Conservation (phyloP, 2,797 vertebrate species). For the Ciconia nigra region DNA sequence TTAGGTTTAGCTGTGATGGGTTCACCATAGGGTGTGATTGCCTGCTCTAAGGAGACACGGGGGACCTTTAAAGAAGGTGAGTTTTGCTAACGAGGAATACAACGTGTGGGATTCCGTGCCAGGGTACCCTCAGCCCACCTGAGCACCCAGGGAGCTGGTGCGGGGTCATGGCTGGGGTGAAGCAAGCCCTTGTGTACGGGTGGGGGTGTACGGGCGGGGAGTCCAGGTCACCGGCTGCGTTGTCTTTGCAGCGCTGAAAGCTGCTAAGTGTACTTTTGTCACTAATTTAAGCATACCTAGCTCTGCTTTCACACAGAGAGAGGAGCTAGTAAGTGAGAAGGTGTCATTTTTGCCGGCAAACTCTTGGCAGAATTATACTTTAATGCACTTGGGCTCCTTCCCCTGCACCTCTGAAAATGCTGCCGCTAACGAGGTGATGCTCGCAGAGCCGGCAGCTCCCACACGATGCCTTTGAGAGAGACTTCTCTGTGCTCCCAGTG, state of each 20-base stretch:
- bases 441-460: not conserved
- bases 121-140: not conserved
- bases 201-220: rapidly evolving
- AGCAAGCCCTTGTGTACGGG: not conserved
- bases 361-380: not conserved
- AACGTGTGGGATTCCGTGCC: rapidly evolving
- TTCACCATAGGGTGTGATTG: not conserved
- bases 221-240: rapidly evolving
- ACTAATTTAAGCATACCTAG: not conserved
- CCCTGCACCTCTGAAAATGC: not conserved
- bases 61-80: not conserved
- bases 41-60: not conserved
- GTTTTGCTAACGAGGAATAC: not conserved
- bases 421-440: rapidly evolving
- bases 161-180: not conserved
- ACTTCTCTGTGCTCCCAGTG: not conserved
- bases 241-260: not conserved
- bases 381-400: not conserved
- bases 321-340: not conserved
- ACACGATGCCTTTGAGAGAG: not conserved
- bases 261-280: not conserved
- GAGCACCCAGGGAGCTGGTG: not conserved
- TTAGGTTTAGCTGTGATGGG: not conserved
- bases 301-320: not conserved
- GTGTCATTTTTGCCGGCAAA: not conserved